Evolutionary conservation across 2,797 vertebrate species (phyloP), one percentile per base, ranked within the genome.

Genomic region (Sebastolobus alascanus): DNA sequence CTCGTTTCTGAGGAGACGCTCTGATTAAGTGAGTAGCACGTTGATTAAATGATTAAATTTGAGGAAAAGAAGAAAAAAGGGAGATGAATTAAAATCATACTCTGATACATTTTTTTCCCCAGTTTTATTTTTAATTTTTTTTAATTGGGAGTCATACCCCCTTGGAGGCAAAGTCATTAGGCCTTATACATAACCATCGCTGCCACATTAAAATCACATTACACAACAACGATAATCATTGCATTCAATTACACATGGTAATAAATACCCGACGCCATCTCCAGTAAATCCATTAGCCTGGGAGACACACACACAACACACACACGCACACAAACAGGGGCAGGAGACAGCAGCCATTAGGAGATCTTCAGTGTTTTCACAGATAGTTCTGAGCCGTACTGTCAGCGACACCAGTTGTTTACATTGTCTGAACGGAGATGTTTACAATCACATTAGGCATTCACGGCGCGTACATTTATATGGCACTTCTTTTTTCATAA

Each of bases 131-230:
- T 91, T 58, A 37, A 84, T 90, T 88, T 90, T 89, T 91, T 86
- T 73, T 83, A 92, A 92, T 94, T 83, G 83, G 85, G 88, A 89
- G 89, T 90, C 89, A 82, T 91, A 93, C 93, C 93, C 92, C 93
- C 94, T 95, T 79, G 84, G 92, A 96, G 95, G 94, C 94, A 90
- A 93, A 96, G 94, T 95, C 95, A 95, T 96, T 95, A 96, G 94
- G 93, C 93, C 95, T 95, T 95, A 95, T 95, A 95, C 95, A 96
- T 96, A 96, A 96, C 95, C 94, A 96, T 96, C 78, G 92, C 92
- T 91, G 93, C 93, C 93, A 93, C 95, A 96, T 96, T 96, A 96
- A 96, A 96, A 96, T 96, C 96, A 93, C 95, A 96, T 96, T 96
- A 96, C 95, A 96, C 95, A 96, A 96, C 95, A 96, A 96, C 93